Evolutionary conservation across 1,140 invertebrate genomes (phyloP), one percentile per base, ranked within the genome.

Genomic region (Acromyrmex heyeri): DNA sequence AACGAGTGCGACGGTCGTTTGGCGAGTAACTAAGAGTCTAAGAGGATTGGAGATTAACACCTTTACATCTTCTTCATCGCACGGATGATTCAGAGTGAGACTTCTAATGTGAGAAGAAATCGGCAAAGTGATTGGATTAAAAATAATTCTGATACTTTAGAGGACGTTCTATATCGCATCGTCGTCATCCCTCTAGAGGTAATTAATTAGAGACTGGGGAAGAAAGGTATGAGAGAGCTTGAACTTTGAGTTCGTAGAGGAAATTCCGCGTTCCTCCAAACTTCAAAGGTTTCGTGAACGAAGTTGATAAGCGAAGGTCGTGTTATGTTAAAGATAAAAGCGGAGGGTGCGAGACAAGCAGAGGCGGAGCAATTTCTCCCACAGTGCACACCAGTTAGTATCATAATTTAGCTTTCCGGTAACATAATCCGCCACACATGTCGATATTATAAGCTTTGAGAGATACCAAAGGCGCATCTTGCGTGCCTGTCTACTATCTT

Each of bases 291-390:
- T 57, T 38, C 48, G 64, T 12, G 30, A 44, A 67, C 44, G 16
- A 55, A 24, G 14, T 55, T 67, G 38, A 70, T 70, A 21, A 70
- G 21, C 30, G 50, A 70, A 57, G 30, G 12, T 65, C 7, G 44
- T 34, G 14, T 78, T 78, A n/a, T 34, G 27, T 50, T 78, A 78
- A 78, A 69, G 72, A 21, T 75, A 75, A 75, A 57, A 75, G 53
- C 27, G n/a, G 21, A 18, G 34, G 10, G n/a, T 8, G n/a, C 24
- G 65, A 50, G 18, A 62, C n/a, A 14, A 2, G 16, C 24, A 34
- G 70, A 53, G 70, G 12, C 72, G 24, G 8, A 53, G 16, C 50
- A 53, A 73, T 53, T 27, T 53, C 53, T 59, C 53, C 12, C 30
- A 55, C 14, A 0, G 2, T 48, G 38, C n/a, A 0, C 30, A 27